Evolutionary conservation across 2,888 invertebrate genomes (phyloP).

Genomic region (Andrena hattorfiana): DNA sequence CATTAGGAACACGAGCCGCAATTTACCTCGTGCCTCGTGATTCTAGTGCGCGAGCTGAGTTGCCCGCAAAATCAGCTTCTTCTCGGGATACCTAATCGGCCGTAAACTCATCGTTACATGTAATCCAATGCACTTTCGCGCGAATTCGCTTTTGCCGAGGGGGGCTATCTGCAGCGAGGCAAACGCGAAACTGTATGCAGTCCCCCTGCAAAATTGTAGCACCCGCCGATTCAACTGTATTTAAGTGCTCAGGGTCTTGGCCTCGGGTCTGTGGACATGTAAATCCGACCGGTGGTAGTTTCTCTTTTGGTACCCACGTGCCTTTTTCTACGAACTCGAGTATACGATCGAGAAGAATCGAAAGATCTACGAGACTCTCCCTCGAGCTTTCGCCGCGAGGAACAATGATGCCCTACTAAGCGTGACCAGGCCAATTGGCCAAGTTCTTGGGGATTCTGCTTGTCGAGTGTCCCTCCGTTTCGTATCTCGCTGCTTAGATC

Average conservation of each 20-base stretch:
- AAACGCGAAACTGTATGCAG: conserved; percentile 3
- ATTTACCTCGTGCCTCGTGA: conserved; percentile 14
- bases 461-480: neutral
- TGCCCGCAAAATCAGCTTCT: neutral
- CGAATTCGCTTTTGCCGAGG: neutral
- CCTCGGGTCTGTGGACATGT: conserved; percentile 42
- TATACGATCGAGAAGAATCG: conserved; percentile 12
- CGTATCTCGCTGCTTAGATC: neutral
- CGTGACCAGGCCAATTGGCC: conserved; percentile 5
- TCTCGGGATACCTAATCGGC: neutral
- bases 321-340: conserved; percentile 17
- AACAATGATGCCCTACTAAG: conserved; percentile 50
- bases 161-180: neutral
- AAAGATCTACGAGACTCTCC: conserved; percentile 46
- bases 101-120: conserved; percentile 11
- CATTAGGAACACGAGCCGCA: conserved; percentile 12
- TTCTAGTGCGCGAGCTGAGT: conserved; percentile 2
- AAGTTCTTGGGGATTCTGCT: neutral
- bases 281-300: conserved; percentile 32
- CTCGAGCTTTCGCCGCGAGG: conserved; percentile 36
- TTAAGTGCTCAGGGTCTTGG: conserved; percentile 27
- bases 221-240: conserved; percentile 10
- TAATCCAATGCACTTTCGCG: conserved; percentile 1
- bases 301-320: conserved; percentile 42
- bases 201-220: neutral